These are phyloP conservation scores for Scotopteryx bipunctaria DNA, from an alignment of 2,888 invertebrate genomes.

Conservation along the genomic window DNA sequence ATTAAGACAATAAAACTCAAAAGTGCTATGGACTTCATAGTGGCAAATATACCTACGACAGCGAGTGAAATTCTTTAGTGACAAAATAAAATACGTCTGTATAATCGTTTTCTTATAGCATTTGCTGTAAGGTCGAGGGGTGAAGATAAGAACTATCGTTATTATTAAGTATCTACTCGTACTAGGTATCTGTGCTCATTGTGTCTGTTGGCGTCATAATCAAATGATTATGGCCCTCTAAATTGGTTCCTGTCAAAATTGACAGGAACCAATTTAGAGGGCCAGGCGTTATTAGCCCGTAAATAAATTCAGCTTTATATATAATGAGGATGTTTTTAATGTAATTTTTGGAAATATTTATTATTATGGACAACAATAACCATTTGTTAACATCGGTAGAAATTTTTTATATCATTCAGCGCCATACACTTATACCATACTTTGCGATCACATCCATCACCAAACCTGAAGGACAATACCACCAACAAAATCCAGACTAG, in stretches of 20 bases:
- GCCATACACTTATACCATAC: background rate
- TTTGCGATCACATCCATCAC: constrained; percentile 22
- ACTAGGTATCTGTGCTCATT: no score
- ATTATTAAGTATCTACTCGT: no score
- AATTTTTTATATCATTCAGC: background rate
- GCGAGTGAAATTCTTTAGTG: no score
- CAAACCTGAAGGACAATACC: constrained; percentile 10
- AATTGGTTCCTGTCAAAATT: no score
- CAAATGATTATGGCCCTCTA: no score
- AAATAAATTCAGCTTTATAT: background rate
- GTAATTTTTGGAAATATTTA: constrained; percentile 8
- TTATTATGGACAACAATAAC: constrained; percentile 17
- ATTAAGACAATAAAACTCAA: constrained; percentile 47
- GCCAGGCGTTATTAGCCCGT: no score
- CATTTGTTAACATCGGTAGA: background rate
- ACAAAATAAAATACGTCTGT: no score
- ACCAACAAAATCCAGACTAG: constrained; percentile 28
- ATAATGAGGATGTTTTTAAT: constrained; percentile 6
- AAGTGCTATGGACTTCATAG: constrained; percentile 54
- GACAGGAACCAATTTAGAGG: no score
- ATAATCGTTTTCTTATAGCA: no score
- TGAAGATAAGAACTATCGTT: no score
- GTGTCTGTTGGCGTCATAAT: no score
- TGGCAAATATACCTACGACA: background rate
- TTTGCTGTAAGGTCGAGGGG: no score